phyloP scores from a whole-genome alignment of 2,888 invertebrate genomes.

The Euclidia mi region DNA sequence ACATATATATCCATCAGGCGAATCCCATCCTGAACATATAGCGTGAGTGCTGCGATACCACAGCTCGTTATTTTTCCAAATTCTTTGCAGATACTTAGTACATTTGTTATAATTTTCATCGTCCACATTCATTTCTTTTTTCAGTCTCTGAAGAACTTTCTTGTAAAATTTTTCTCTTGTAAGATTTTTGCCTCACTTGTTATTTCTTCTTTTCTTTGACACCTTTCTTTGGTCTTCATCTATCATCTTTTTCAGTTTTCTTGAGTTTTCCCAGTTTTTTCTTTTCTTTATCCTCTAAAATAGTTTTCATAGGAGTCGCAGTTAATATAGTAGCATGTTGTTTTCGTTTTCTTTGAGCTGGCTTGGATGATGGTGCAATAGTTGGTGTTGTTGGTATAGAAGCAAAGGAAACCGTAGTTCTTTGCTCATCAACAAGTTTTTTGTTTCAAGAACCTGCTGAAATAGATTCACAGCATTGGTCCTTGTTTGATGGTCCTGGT shows the following conservation, averaged over 20 bases:
- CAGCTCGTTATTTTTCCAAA: slow-evolving; percentile 53
- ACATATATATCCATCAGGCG: slow-evolving; percentile 14
- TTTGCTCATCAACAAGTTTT: neutral
- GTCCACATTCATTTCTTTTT: slow-evolving; percentile 41
- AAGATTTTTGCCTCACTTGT: slow-evolving; percentile 35
- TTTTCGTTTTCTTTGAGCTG: neutral
- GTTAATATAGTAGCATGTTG: slow-evolving; percentile 37
- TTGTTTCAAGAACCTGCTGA: neutral
- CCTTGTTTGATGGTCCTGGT: too few species aligned
- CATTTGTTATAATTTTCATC: slow-evolving; percentile 42
- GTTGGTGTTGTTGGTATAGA: neutral
- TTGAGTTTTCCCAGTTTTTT: slow-evolving; percentile 41
- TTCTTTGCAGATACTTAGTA: slow-evolving; percentile 50
- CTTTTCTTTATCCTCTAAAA: slow-evolving; percentile 40
- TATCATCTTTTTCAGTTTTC: slow-evolving; percentile 31
- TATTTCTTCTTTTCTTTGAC: slow-evolving; percentile 42
- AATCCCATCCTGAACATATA: slow-evolving; percentile 56
- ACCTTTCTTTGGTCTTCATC: slow-evolving; percentile 38
- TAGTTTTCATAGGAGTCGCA: slow-evolving; percentile 13
- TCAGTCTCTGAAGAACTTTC: slow-evolving; percentile 14
- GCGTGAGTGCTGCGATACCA: slow-evolving; percentile 58
- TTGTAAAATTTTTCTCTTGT: slow-evolving; percentile 7
- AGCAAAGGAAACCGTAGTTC: neutral
- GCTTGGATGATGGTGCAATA: neutral
- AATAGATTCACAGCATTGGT: too few species aligned